Base-by-base conservation (phyloP, 1,140 invertebrate genomes). In the Zaprionus vittiger region DNA sequence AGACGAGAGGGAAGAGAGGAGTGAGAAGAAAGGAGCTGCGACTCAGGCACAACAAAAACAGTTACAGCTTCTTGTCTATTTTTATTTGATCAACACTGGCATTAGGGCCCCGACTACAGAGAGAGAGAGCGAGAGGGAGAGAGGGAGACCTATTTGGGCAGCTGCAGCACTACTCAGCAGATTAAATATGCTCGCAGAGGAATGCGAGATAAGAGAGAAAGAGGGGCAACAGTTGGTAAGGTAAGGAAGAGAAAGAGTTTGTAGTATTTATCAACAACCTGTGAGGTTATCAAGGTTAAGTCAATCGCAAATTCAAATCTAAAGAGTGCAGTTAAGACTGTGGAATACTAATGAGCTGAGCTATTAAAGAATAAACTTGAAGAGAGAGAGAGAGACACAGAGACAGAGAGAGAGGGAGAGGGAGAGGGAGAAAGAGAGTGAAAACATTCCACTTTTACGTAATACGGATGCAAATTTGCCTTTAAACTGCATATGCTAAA, bases 61-160 rank as follows among this genome's bases (percentile, higher is more conserved):
- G 77, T 84, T 84, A 73, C 81, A 84, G 81, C 81, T 84, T 84
- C 81, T 84, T 84, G 82, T 85, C 78, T 84, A 84, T 84, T 81
- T 75, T 69, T 84, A 49, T 84, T 84, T 78, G 79, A 76, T 84
- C 79, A 84, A 84, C 73, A 84, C 67, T 70, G 54, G 78, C 67
- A 38, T 77, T 76, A n/a, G 63, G 64, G 66, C 54, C 37, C 17
- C 41, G 55, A 41, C 59, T 70, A 52, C 24, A 44, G 17, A 55
- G 5, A 2, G 41, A 17, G n/a, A 20, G 7, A 17, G n/a, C 11
- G 7, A 17, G n/a, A 9, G 41, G 17, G 38, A 17, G 15, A 44
- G 38, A 44, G 38, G 6, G n/a, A 17, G 5, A 17, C 14, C 47
- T 75, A 64, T 75, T 75, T 75, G 67, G 67, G 67, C 73, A 75